Evolutionary conservation across 2,888 invertebrate species (phyloP).

Genomic region (Taenaris catops): DNA sequence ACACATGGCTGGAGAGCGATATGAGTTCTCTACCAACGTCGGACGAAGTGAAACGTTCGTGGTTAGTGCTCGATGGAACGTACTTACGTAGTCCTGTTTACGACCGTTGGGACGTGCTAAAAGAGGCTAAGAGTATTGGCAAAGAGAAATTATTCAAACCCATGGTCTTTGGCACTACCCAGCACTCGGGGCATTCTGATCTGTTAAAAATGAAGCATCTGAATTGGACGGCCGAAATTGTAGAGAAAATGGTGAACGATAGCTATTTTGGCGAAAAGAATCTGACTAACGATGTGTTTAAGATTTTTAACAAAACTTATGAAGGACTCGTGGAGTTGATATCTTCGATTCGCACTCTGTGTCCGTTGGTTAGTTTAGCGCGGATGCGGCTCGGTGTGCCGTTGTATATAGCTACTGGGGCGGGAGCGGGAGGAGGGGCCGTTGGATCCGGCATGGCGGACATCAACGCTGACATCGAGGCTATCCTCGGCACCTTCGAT

Average conservation of each 20-base stretch:
- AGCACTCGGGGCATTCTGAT: slow-evolving; percentile 85
- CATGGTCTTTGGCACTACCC: slow-evolving; percentile 86
- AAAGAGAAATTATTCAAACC: slow-evolving; percentile 66
- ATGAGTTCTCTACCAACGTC: slow-evolving; percentile 82
- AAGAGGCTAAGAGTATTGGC: slow-evolving; percentile 51
- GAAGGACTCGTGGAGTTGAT: slow-evolving; percentile 85
- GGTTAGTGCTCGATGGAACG: slow-evolving; percentile 88
- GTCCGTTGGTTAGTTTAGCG: slow-evolving; percentile 86
- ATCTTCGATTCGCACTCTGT: slow-evolving; percentile 88
- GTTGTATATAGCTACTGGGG: slow-evolving; percentile 87
- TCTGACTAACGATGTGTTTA: slow-evolving; percentile 81
- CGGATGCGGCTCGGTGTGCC: slow-evolving; percentile 82
- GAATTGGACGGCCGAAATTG: slow-evolving; percentile 83
- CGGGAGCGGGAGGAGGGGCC: slow-evolving; percentile 71
- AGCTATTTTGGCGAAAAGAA: slow-evolving; percentile 83
- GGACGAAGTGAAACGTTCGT: slow-evolving; percentile 83
- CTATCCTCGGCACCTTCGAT: slow-evolving; percentile 88
- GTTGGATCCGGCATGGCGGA: slow-evolving; percentile 54
- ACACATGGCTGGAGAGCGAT: slow-evolving; percentile 83
- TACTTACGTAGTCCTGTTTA: slow-evolving; percentile 84
- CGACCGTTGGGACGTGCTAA: slow-evolving; percentile 80
- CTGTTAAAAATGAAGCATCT: slow-evolving; percentile 80
- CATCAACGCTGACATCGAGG: slow-evolving; percentile 85
- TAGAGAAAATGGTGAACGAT: slow-evolving; percentile 81
- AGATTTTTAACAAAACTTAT: slow-evolving; percentile 84